A percentile compares a stretch with the other conserved stretches of the same genome.
These are phyloP conservation scores for Falcunculus frontatus DNA, from an alignment of 2,113 vertebrate species.

Conservation along the genomic window DNA sequence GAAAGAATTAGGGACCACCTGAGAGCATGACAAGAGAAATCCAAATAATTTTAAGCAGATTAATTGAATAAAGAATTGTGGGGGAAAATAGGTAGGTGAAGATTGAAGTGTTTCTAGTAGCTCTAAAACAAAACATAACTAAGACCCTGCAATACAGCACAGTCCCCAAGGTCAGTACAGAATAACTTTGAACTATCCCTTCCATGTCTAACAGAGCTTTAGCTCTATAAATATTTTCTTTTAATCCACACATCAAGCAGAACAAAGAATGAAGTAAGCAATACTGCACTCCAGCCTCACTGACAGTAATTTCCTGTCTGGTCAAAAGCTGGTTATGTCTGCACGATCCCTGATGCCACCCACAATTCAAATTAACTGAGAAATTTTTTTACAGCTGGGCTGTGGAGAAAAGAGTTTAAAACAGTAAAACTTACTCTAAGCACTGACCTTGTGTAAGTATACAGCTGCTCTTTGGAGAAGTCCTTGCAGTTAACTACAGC, in stretches of 20 bases:
- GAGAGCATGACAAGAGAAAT: background rate
- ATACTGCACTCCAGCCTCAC: background rate
- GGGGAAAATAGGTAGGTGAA: background rate
- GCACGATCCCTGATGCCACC: background rate
- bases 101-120: background rate
- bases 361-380: background rate
- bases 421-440: background rate
- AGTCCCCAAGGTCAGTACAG: background rate
- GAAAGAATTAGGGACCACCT: background rate
- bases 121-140: background rate
- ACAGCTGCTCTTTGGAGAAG: background rate
- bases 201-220: background rate
- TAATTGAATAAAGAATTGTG: background rate
- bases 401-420: background rate
- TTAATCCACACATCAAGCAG: background rate
- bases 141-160: background rate
- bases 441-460: background rate
- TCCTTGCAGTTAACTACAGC: background rate
- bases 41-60: background rate
- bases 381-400: background rate
- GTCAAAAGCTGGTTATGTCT: background rate
- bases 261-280: background rate
- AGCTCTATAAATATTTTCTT: background rate
- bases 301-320: background rate
- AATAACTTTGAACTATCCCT: background rate